Evolutionary conservation across 2,888 invertebrate genomes (phyloP).

Genomic region (Nineta flava): DNA sequence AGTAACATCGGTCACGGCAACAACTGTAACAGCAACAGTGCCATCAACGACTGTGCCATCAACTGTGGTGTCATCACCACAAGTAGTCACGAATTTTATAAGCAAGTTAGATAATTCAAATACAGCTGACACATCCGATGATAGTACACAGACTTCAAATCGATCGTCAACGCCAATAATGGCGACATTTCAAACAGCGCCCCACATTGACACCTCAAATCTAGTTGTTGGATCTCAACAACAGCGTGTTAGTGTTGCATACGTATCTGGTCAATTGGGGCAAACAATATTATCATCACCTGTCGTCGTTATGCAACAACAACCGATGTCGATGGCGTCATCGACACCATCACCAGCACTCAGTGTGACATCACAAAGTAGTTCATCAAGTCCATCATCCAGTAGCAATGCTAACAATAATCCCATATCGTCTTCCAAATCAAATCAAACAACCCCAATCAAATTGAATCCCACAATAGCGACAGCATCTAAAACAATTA

Average conservation of each 20-base stretch:
- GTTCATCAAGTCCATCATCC: constrained; percentile 34
- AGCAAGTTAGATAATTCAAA: not conserved
- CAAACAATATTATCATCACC: constrained; percentile 25
- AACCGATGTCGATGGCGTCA: constrained; percentile 16
- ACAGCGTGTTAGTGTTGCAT: constrained; percentile 35
- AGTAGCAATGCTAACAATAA: constrained; percentile 14
- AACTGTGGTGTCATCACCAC: constrained; percentile 13
- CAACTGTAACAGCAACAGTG: not conserved
- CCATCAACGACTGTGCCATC: constrained; percentile 13
- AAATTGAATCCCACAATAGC: constrained; percentile 19
- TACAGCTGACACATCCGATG: not conserved
- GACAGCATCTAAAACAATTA: constrained; percentile 25
- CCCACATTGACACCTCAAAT: not conserved
- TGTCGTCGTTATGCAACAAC: constrained; percentile 32
- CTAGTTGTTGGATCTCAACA: constrained; percentile 11
- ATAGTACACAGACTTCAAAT: not conserved
- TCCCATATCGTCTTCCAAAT: constrained; percentile 26
- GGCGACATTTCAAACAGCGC: constrained; percentile 10
- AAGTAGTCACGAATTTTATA: not conserved
- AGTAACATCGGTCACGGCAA: constrained; percentile 9
- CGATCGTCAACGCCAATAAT: not conserved
- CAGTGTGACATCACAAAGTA: constrained; percentile 39
- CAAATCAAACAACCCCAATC: constrained; percentile 22
- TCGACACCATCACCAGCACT: constrained; percentile 37
- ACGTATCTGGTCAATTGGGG: constrained; percentile 32